Evolutionary conservation across 2,113 vertebrate genomes (phyloP).

Genomic region (Pachycephala philippinensis): DNA sequence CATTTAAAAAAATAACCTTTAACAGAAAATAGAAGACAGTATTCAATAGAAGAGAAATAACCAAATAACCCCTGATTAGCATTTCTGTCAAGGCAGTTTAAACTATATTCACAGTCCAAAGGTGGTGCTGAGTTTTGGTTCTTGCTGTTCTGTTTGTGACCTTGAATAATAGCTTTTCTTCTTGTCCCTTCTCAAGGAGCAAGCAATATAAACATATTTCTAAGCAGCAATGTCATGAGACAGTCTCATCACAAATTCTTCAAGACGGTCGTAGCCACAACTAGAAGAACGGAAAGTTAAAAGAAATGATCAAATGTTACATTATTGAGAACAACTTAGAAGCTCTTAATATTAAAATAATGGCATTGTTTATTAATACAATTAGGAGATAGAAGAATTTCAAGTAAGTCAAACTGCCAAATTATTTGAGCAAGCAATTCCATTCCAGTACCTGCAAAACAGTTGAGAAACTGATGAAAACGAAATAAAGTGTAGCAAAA

Average conservation of each 20-base stretch:
- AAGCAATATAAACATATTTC: neutral
- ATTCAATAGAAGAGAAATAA: conserved; percentile 36
- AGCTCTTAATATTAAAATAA: neutral
- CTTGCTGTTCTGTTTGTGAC: neutral
- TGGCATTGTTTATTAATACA: neutral
- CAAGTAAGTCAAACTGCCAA: neutral
- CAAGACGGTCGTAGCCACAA: conserved; percentile 73
- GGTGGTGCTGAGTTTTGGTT: conserved; percentile 10
- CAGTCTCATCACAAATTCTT: conserved; percentile 12
- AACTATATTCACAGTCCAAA: conserved; percentile 9
- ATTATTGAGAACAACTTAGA: neutral
- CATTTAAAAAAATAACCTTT: conserved; percentile 58
- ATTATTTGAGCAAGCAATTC: neutral
- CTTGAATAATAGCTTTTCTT: neutral
- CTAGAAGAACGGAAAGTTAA: conserved; percentile 50
- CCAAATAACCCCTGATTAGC: conserved; percentile 25
- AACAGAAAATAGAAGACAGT: conserved; percentile 64
- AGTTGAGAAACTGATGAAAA: neutral
- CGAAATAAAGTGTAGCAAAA: neutral
- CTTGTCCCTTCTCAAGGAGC: neutral
- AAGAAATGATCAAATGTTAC: neutral
- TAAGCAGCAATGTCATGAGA: conserved; percentile 18
- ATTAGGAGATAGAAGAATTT: neutral
- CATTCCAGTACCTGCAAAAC: neutral
- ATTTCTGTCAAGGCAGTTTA: conserved; percentile 35